These are phyloP conservation scores for Euura saliciscinereae DNA, from an alignment of 1,140 invertebrate genomes.

Conservation along the genomic window DNA sequence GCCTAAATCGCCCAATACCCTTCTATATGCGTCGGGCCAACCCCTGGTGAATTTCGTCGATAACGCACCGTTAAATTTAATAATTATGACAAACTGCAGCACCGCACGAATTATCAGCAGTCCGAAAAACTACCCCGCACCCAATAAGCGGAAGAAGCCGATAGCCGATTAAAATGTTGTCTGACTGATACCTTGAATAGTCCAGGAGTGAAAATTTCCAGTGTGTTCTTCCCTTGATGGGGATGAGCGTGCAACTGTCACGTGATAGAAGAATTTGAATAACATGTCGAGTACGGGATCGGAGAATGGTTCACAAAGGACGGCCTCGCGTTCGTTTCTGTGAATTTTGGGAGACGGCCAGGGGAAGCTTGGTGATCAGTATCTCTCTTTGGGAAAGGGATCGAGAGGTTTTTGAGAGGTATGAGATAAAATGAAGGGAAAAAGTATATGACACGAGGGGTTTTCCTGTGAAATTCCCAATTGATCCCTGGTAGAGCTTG, in stretches of 20 bases:
- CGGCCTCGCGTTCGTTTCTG: not conserved
- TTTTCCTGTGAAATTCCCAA: slow-evolving; percentile 3
- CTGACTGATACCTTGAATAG: too few relatives aligned
- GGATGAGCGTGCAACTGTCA: not conserved
- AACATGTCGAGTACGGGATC: not conserved
- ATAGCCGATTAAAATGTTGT: too few relatives aligned
- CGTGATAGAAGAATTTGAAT: slow-evolving; percentile 1
- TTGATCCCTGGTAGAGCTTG: not conserved
- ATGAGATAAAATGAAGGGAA: not conserved
- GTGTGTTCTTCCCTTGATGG: too few relatives aligned
- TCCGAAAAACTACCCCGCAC: too few relatives aligned
- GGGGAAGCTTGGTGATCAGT: not conserved
- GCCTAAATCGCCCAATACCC: not conserved
- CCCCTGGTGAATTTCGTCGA: not conserved
- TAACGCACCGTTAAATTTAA: slow-evolving; percentile 1
- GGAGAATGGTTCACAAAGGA: slow-evolving; percentile 1
- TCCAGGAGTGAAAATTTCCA: too few relatives aligned
- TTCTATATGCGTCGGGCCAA: not conserved
- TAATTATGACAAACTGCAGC: not conserved
- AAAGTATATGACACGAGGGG: not conserved
- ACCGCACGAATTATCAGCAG: not conserved
- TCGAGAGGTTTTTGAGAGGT: slow-evolving; percentile 3
- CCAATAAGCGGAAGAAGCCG: too few relatives aligned
- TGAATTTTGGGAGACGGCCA: too few relatives aligned
- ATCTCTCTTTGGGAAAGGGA: not conserved